phyloP scores from a whole-genome alignment of 2,797 vertebrate species.

The Spheniscus humboldti region DNA sequence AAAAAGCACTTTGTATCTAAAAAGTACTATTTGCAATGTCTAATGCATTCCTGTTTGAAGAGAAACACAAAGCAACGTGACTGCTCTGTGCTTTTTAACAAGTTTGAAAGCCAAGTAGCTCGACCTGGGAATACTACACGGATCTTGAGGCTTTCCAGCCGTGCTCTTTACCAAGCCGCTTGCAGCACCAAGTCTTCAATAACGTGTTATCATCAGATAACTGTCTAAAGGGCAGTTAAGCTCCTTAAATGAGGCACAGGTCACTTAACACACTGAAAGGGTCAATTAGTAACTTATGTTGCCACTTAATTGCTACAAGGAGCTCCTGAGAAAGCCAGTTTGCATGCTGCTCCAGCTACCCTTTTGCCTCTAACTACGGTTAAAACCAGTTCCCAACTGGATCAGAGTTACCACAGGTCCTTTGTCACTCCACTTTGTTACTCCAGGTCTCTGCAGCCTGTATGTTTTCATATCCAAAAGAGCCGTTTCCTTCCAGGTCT shows the following conservation, averaged over 20 bases:
- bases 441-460: not conserved
- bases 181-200: not conserved
- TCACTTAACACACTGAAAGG: constrained; percentile 54
- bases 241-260: constrained; percentile 51
- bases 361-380: not conserved
- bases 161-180: not conserved
- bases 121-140: not conserved
- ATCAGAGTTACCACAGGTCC: not conserved
- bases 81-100: not conserved
- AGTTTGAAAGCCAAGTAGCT: not conserved
- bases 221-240: constrained; percentile 13
- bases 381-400: not conserved
- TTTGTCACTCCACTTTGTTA: not conserved
- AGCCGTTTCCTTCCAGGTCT: not conserved
- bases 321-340: not conserved
- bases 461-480: accelerated
- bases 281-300: constrained; percentile 52
- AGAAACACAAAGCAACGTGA: not conserved
- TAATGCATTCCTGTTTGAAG: not conserved
- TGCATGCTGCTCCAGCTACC: not conserved
- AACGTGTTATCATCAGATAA: not conserved
- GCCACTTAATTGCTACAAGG: constrained; percentile 48
- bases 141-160: not conserved
- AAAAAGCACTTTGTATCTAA: not conserved
- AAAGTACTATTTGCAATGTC: not conserved